Percentiles rank a stretch among this genome's conserved stretches.
Evolutionary conservation across 2,797 vertebrate species (phyloP).

Genomic region (Xyrichtys novacula): DNA sequence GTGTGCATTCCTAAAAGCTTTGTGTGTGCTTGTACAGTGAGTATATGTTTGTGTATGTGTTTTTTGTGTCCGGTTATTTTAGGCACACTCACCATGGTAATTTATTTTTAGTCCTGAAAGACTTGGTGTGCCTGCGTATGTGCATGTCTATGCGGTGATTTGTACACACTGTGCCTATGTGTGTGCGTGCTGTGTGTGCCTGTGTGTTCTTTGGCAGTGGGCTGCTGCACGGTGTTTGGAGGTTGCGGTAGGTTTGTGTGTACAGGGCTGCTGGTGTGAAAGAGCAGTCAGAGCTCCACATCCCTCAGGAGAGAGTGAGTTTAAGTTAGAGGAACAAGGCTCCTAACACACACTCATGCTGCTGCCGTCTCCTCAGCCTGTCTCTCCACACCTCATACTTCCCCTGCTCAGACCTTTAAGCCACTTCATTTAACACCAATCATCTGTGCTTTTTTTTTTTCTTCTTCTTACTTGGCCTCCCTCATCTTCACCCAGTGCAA

Average conservation of each 20-base stretch:
- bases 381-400: constrained; percentile 63
- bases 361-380: constrained; percentile 45
- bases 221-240: constrained; percentile 66
- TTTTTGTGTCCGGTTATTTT: constrained; percentile 70
- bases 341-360: constrained; percentile 69
- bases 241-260: constrained; percentile 80
- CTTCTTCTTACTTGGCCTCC: not conserved
- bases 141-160: constrained; percentile 51
- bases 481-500: not conserved
- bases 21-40: constrained; percentile 32
- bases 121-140: constrained; percentile 54
- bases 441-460: constrained; percentile 46
- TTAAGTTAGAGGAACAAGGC: constrained; percentile 77
- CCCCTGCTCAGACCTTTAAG: constrained; percentile 39
- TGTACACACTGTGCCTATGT: constrained; percentile 39
- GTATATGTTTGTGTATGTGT: constrained; percentile 30
- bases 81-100: constrained; percentile 51
- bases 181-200: constrained; percentile 37
- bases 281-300: constrained; percentile 75
- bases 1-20: constrained; percentile 29
- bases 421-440: constrained; percentile 55
- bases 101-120: constrained; percentile 79
- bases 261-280: constrained; percentile 74
- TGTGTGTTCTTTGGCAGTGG: constrained; percentile 73
- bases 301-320: constrained; percentile 67